These are phyloP conservation scores for Drosophila ohnishii DNA, from an alignment of 1,140 invertebrate species.

Conservation along the genomic window DNA sequence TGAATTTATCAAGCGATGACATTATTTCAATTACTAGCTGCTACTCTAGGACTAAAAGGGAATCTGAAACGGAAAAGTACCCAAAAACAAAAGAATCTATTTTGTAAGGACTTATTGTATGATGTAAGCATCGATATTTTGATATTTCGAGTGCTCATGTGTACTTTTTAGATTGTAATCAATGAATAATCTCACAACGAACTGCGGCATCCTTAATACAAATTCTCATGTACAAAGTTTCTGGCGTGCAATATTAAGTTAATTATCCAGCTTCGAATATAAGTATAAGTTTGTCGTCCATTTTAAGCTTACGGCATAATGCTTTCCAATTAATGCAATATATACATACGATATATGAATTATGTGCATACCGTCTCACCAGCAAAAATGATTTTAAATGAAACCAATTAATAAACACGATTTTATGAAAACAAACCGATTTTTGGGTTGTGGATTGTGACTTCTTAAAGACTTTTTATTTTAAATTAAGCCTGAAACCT, in stretches of 20 bases:
- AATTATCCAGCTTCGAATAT: conserved; percentile 55
- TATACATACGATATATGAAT: conserved; percentile 10
- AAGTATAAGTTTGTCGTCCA: conserved; percentile 59
- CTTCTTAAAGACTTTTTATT: not conserved
- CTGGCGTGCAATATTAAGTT: conserved; percentile 60
- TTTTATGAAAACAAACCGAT: conserved; percentile 18
- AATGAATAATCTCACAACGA: conserved; percentile 54
- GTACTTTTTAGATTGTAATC: conserved; percentile 54
- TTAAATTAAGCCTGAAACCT: too few species aligned
- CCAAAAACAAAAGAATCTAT: conserved; percentile 44
- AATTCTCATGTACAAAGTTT: conserved; percentile 68
- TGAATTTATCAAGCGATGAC: conserved; percentile 38
- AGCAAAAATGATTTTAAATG: conserved; percentile 44
- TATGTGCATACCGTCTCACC: conserved; percentile 39
- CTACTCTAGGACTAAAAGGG: conserved; percentile 17
- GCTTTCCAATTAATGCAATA: conserved; percentile 46
- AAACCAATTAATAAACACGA: conserved; percentile 11
- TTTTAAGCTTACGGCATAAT: conserved; percentile 53
- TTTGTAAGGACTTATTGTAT: conserved; percentile 65
- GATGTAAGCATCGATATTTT: conserved; percentile 13
- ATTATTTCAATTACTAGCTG: conserved; percentile 46
- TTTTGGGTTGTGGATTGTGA: too few species aligned
- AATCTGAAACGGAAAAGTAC: not conserved
- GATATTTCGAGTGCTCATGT: conserved; percentile 51
- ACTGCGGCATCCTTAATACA: conserved; percentile 20